phyloP scores from a whole-genome alignment of 2,797 vertebrate genomes.

The Scomberomorus guttatus region DNA sequence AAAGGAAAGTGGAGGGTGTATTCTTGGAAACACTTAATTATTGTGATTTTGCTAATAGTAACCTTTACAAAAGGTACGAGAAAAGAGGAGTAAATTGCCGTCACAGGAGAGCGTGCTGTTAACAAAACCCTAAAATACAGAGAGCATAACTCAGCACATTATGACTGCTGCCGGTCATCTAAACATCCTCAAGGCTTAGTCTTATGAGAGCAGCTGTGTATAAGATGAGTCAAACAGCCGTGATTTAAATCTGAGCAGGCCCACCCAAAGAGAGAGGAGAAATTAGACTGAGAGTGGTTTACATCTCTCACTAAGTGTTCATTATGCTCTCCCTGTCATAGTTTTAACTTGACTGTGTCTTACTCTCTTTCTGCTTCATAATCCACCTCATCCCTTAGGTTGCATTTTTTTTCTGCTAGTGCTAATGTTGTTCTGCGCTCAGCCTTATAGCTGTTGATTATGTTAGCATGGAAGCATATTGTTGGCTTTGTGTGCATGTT shows the following conservation, averaged over 20 bases:
- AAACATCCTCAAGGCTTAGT: slow-evolving; percentile 73
- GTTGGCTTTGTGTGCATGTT: neutral
- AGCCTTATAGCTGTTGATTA: neutral
- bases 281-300: slow-evolving; percentile 46
- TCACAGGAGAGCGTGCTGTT: slow-evolving; percentile 50
- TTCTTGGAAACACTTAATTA: slow-evolving; percentile 14
- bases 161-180: slow-evolving; percentile 71
- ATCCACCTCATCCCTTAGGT: neutral
- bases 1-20: slow-evolving; percentile 22
- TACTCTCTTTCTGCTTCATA: neutral
- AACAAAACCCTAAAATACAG: slow-evolving; percentile 64
- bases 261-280: slow-evolving; percentile 79
- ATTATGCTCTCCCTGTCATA: slow-evolving; percentile 25
- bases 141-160: slow-evolving; percentile 63
- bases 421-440: neutral
- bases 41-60: slow-evolving; percentile 43
- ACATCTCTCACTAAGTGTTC: slow-evolving; percentile 51
- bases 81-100: slow-evolving; percentile 30
- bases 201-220: slow-evolving; percentile 74
- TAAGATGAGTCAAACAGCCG: slow-evolving; percentile 74
- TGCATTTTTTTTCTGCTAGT: neutral
- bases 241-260: slow-evolving; percentile 76
- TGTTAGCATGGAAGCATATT: neutral
- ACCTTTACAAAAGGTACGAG: slow-evolving; percentile 7
- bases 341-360: slow-evolving; percentile 15